Evolutionary conservation across 2,113 vertebrate species (phyloP).

Genomic region (Cisticola juncidis): DNA sequence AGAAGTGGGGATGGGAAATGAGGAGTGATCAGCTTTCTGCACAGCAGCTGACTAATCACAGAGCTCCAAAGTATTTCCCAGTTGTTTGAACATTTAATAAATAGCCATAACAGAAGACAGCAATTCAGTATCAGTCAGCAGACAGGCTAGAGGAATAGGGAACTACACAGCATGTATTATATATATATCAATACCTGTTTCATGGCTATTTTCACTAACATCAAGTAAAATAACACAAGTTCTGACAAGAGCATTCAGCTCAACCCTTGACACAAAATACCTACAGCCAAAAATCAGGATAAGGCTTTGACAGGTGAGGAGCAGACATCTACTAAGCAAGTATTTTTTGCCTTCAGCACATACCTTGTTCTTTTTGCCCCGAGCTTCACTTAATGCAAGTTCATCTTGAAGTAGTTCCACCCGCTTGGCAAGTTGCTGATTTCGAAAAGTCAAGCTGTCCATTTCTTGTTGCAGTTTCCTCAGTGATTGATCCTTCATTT

Average conservation of each 20-base stretch:
- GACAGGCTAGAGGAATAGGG: background rate
- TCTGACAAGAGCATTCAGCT: background rate
- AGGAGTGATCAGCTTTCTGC: background rate
- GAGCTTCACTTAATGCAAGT: conserved; percentile 83
- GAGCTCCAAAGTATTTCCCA: background rate
- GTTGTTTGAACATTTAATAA: background rate
- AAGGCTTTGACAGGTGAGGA: background rate
- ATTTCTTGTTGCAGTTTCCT: conserved; percentile 97
- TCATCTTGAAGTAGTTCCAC: conserved; percentile 97
- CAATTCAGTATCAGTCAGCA: background rate
- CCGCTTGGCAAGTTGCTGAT: conserved; percentile 94
- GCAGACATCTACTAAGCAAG: background rate
- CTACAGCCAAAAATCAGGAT: background rate
- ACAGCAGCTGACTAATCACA: background rate
- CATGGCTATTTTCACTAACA: background rate
- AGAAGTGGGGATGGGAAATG: background rate
- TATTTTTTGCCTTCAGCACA: background rate
- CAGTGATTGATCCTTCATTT: conserved; percentile 94
- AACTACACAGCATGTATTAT: background rate
- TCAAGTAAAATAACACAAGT: background rate
- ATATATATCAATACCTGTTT: background rate
- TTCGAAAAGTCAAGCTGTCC: conserved; percentile 96
- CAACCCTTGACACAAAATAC: background rate
- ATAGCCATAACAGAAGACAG: background rate
- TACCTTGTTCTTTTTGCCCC: conserved; percentile 92